These are phyloP conservation scores for Myotis findleyi DNA, from an alignment of 2,797 vertebrate species.

Conservation along the genomic window DNA sequence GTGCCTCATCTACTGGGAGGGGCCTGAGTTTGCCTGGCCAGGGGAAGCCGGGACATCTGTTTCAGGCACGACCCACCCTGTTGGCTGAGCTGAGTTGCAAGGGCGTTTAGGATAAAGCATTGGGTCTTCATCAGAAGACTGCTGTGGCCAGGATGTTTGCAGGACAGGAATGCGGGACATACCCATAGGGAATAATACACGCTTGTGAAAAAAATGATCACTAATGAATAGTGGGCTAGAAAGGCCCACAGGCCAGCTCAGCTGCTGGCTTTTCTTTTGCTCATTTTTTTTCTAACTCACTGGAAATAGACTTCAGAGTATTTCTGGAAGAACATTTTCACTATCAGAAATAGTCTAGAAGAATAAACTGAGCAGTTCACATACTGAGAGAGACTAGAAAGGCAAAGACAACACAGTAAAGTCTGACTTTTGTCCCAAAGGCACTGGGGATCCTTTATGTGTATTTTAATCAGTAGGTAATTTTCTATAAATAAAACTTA, in stretches of 20 bases:
- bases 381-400: background rate
- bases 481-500: conserved; percentile 13
- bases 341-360: background rate
- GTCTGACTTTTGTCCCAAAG: conserved; percentile 19
- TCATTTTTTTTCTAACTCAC: background rate
- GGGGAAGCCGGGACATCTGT: conserved; percentile 81
- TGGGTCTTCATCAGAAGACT: conserved; percentile 75
- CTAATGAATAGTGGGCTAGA: conserved; percentile 39
- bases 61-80: conserved; percentile 69
- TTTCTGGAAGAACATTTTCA: conserved; percentile 42
- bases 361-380: background rate
- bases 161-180: conserved; percentile 74
- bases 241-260: background rate
- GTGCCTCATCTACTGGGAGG: conserved; percentile 65
- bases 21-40: conserved; percentile 71
- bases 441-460: background rate
- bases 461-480: background rate
- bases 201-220: conserved; percentile 76
- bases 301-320: conserved; percentile 25
- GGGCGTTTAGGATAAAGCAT: conserved; percentile 80
- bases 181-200: conserved; percentile 76
- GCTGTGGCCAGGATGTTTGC: conserved; percentile 70
- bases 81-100: conserved; percentile 67
- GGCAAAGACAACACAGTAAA: background rate
- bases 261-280: background rate